Conservation (phyloP, 2,888 invertebrate species). For the Eristalis tenax region DNA sequence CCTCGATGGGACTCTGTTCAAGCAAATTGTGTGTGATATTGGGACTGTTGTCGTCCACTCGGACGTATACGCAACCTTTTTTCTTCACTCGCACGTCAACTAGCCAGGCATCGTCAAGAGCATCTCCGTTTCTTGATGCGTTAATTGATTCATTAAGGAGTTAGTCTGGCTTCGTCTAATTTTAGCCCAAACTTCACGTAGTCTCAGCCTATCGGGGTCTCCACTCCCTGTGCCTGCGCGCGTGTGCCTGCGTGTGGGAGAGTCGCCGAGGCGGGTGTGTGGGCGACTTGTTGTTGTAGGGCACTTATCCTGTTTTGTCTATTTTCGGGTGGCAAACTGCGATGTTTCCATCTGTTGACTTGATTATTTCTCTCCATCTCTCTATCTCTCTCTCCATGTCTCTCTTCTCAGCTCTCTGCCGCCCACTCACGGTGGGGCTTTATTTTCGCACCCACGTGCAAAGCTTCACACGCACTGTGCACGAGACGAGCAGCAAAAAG, state of each 20-base stretch:
- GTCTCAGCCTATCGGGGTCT: not conserved
- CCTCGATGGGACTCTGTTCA: not conserved
- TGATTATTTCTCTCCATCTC: not conserved
- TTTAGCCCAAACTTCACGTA: constrained; percentile 6
- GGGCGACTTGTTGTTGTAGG: constrained; percentile 38
- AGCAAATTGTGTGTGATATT: not conserved
- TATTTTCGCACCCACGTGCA: constrained; percentile 39
- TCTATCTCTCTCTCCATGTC: not conserved
- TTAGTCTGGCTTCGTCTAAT: constrained; percentile 20
- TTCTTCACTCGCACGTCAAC: not conserved
- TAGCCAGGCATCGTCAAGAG: not conserved
- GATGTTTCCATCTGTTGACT: constrained; percentile 43
- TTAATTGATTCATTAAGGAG: constrained; percentile 50
- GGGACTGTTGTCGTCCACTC: not conserved
- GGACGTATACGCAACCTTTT: constrained; percentile 33
- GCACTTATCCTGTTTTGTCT: constrained; percentile 39
- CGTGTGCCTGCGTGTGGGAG: not conserved
- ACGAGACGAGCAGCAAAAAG: not conserved
- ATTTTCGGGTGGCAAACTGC: constrained; percentile 45
- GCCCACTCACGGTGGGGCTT: not conserved
- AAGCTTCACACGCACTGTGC: constrained; percentile 36
- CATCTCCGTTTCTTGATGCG: constrained; percentile 2
- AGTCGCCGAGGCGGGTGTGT: not conserved
- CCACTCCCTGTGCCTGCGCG: not conserved
- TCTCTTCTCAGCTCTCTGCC: not conserved